Evolutionary conservation across 2,888 invertebrate species (phyloP), one percentile per base, ranked within the genome.

Genomic region (Cantharis lateralis): DNA sequence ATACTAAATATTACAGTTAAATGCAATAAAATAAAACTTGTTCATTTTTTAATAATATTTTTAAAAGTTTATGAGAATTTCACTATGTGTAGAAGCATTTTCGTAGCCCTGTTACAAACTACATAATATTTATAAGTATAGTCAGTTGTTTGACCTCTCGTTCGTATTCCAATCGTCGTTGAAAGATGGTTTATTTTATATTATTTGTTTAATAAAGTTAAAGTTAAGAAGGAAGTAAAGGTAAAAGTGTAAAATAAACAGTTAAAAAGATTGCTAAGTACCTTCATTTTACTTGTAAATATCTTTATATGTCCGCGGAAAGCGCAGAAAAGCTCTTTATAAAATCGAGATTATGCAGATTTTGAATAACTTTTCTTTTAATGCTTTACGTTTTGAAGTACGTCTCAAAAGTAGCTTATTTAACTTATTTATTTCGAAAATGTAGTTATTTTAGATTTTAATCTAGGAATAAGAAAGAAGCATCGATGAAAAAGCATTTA

Each of bases 291-390:
- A 87, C 87, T 87, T 87, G 87, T 87, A 87, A 87, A 87, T 87
- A 85, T 83, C 84, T 84, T 76, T 83, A 81, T 82, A 82, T 82
- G 82, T 82, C 82, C 83, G 79, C 80, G 81, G 81, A 79, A 80
- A 80, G 80, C 81, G 80, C 80, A 81, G 78, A 72, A 78, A 79
- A 80, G 80, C 81, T 82, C 82, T 81, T 82, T 82, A 82, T 83
- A 82, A 84, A 83, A 82, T 81, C 85, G 84, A 87, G 87, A 87
- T 87, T 87, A 87, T 87, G 87, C 85, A 87, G 87, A 87, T 87
- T 86, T 83, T 81, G 82, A 85, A 86, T 87, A 87, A 87, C 86
- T 87, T 87, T 87, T 87, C 87, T 87, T 87, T 87, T 87, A 87
- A 87, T 87, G 87, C 87, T 82, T 84, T 83, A 84, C 85, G 84